Conservation (phyloP, 2,888 invertebrate species). For the Calephelis perditalis region DNA sequence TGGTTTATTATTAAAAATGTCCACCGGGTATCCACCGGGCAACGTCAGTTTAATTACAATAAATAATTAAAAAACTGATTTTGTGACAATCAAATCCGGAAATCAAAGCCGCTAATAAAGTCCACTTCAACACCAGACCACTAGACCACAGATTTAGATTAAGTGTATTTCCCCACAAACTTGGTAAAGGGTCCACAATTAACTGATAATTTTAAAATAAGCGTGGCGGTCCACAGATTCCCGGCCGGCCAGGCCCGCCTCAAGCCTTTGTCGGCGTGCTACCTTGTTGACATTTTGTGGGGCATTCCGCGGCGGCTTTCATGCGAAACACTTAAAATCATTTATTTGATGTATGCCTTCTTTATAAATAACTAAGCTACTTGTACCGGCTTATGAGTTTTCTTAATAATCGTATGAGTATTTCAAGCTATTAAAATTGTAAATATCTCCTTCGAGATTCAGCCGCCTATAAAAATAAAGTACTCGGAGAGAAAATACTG, state of each 20-base stretch:
- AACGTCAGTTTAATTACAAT: too few relatives aligned
- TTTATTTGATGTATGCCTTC: conserved; percentile 49
- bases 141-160: conserved; percentile 15
- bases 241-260: conserved; percentile 36
- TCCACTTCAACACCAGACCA: too few relatives aligned
- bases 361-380: conserved; percentile 31
- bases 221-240: conserved; percentile 52
- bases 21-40: too few relatives aligned
- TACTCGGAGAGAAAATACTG: too few relatives aligned
- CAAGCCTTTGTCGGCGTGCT: conserved; percentile 58
- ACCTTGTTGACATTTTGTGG: conserved; percentile 72
- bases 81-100: too few relatives aligned
- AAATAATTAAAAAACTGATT: too few relatives aligned
- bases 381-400: conserved; percentile 26
- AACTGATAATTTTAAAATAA: conserved; percentile 62
- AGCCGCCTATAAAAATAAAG: too few relatives aligned
- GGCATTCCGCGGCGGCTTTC: conserved; percentile 72
- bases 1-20: too few relatives aligned
- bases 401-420: conserved; percentile 8
- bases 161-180: conserved; percentile 34
- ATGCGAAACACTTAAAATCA: conserved; percentile 53
- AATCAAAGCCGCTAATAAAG: too few relatives aligned
- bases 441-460: not conserved
- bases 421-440: conserved; percentile 4
- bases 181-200: conserved; percentile 58